These are phyloP conservation scores for Ctena decussata DNA, from an alignment of 2,888 invertebrate genomes.

Conservation along the genomic window DNA sequence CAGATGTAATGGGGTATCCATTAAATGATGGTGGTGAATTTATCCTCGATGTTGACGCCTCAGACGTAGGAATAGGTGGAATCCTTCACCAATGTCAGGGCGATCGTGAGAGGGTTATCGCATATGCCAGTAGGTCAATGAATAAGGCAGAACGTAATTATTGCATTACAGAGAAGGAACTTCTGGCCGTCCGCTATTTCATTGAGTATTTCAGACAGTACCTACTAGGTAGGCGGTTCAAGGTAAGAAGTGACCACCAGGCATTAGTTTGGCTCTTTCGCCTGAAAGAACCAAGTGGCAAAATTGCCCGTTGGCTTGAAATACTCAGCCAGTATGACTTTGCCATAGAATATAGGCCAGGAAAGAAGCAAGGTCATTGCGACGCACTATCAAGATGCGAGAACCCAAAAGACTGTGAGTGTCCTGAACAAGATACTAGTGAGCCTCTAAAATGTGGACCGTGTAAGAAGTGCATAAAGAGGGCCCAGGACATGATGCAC, in stretches of 20 bases:
- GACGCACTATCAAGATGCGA: slow-evolving; percentile 37
- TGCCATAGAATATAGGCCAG: slow-evolving; percentile 27
- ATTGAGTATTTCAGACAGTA: slow-evolving; percentile 25
- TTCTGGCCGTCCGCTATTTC: slow-evolving; percentile 18
- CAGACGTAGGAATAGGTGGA: slow-evolving; percentile 51
- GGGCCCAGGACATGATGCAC: slow-evolving; percentile 22
- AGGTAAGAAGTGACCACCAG: slow-evolving; percentile 27
- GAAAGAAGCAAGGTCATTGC: slow-evolving; percentile 27
- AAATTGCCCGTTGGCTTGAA: slow-evolving; percentile 38
- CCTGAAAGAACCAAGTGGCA: slow-evolving; percentile 12
- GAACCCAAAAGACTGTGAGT: slow-evolving; percentile 21
- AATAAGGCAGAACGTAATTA: slow-evolving; percentile 22
- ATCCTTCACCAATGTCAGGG: slow-evolving; percentile 50
- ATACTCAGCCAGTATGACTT: slow-evolving; percentile 29
- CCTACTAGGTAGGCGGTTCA: slow-evolving; percentile 20
- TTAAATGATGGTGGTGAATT: slow-evolving; percentile 26
- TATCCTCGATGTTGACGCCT: slow-evolving; percentile 57
- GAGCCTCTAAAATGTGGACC: slow-evolving; percentile 30
- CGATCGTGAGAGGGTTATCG: slow-evolving; percentile 21
- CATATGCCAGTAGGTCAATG: slow-evolving; percentile 19
- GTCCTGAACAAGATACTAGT: slow-evolving; percentile 13
- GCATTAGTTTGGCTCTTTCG: slow-evolving; percentile 30
- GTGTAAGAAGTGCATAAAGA: slow-evolving; percentile 24
- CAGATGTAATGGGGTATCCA: slow-evolving; percentile 21
- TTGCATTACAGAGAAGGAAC: slow-evolving; percentile 23